These are phyloP conservation scores for Cephus pygmeus DNA, from an alignment of 2,888 invertebrate genomes.

Conservation along the genomic window DNA sequence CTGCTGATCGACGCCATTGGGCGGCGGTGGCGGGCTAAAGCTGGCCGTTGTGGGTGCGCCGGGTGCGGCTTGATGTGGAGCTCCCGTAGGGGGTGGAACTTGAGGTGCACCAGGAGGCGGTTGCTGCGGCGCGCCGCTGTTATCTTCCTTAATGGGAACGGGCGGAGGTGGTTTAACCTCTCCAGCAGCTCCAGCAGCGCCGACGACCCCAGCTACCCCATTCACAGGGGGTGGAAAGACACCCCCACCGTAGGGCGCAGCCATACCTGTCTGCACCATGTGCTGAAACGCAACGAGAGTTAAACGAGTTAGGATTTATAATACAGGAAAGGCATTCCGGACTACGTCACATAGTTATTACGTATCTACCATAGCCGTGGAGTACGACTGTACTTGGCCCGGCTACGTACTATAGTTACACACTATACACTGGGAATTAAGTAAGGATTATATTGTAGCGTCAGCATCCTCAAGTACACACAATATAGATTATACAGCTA, in stretches of 20 bases:
- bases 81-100: slow-evolving; percentile 53
- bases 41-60: slow-evolving; percentile 63
- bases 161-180: slow-evolving; percentile 64
- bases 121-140: slow-evolving; percentile 61
- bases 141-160: slow-evolving; percentile 58
- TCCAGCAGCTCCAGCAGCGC: slow-evolving; percentile 69
- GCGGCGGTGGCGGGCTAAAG: slow-evolving; percentile 70
- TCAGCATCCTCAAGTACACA: not conserved
- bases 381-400: not conserved
- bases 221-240: slow-evolving; percentile 72
- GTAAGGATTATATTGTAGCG: not conserved
- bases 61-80: slow-evolving; percentile 54
- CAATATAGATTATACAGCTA: not conserved
- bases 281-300: slow-evolving; percentile 75
- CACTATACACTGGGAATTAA: not conserved
- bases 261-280: slow-evolving; percentile 94
- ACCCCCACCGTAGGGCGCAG: slow-evolving; percentile 74
- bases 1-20: slow-evolving; percentile 67
- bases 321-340: not conserved
- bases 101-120: slow-evolving; percentile 66
- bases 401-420: not conserved
- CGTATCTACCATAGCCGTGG: not conserved
- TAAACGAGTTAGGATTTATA: slow-evolving; percentile 23
- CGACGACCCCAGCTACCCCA: slow-evolving; percentile 65
- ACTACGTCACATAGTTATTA: not conserved